These are phyloP conservation scores for Proisotoma minuta DNA, from an alignment of 2,888 invertebrate species.

Conservation along the genomic window DNA sequence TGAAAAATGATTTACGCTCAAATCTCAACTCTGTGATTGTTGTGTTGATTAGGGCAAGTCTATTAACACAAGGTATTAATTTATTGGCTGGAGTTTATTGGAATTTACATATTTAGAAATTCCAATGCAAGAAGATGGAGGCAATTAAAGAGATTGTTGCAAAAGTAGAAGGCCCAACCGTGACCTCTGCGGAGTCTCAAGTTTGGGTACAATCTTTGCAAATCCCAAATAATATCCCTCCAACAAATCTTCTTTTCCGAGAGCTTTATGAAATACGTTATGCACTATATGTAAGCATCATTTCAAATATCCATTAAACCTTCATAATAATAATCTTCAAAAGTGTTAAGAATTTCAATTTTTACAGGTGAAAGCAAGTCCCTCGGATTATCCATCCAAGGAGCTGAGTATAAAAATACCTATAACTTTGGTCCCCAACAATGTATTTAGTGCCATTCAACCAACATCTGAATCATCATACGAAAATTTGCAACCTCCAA, in stretches of 20 bases:
- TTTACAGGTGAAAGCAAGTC: no score
- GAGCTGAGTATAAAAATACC: no score
- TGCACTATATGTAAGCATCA: conserved; percentile 22
- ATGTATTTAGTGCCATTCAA: no score
- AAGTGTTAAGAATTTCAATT: no score
- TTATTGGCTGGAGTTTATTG: neutral
- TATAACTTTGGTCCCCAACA: no score
- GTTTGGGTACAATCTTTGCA: conserved; percentile 23
- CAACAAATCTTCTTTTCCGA: conserved; percentile 17
- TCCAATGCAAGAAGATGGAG: conserved; percentile 26
- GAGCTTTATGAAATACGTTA: conserved; percentile 31
- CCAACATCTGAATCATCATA: no score
- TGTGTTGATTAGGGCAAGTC: conserved; percentile 20
- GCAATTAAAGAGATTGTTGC: conserved; percentile 24
- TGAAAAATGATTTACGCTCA: conserved; percentile 23
- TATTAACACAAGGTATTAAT: no score
- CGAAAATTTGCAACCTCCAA: conserved; percentile 18
- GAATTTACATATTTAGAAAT: conserved; percentile 14
- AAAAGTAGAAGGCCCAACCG: conserved; percentile 17
- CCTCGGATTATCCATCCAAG: no score
- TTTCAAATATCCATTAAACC: no score
- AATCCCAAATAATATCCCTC: conserved; percentile 25
- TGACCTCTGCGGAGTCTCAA: conserved; percentile 16
- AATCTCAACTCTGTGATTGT: conserved; percentile 21
- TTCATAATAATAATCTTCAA: no score